phyloP scores from a whole-genome alignment of 1,140 invertebrate species.

The Drosophila pruinosa region DNA sequence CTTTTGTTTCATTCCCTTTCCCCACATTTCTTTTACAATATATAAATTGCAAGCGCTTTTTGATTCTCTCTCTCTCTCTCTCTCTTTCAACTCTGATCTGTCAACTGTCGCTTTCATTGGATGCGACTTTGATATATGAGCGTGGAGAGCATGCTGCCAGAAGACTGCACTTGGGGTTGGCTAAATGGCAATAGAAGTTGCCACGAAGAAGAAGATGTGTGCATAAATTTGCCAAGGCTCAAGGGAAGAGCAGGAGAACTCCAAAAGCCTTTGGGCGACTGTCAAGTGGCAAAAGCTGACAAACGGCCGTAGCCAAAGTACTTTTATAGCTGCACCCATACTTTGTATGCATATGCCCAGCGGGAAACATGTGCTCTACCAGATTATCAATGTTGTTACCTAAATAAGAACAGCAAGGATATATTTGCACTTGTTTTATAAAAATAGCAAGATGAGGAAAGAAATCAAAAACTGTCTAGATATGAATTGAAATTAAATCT shows the following conservation, averaged over 20 bases:
- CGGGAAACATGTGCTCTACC: neutral
- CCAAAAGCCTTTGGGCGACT: constrained; percentile 27
- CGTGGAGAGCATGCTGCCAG: neutral
- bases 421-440: neutral
- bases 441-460: neutral
- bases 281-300: constrained; percentile 37
- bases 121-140: constrained; percentile 41
- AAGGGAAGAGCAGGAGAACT: neutral
- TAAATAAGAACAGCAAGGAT: constrained; percentile 19
- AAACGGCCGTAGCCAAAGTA: constrained; percentile 25
- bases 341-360: constrained; percentile 21
- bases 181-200: constrained; percentile 28
- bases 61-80: constrained; percentile 1
- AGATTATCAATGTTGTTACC: neutral
- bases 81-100: constrained; percentile 19
- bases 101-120: constrained; percentile 46
- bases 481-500: too few relatives aligned
- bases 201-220: constrained; percentile 9
- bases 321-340: constrained; percentile 19
- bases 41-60: constrained; percentile 65
- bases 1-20: constrained; percentile 35
- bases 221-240: constrained; percentile 43
- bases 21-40: constrained; percentile 43
- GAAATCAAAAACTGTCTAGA: too few relatives aligned
- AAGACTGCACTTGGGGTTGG: constrained; percentile 37